A percentile compares a stretch with the other conserved stretches of the same genome.
Conservation (phyloP, 2,888 invertebrate genomes). For the Tenthredo livida region DNA sequence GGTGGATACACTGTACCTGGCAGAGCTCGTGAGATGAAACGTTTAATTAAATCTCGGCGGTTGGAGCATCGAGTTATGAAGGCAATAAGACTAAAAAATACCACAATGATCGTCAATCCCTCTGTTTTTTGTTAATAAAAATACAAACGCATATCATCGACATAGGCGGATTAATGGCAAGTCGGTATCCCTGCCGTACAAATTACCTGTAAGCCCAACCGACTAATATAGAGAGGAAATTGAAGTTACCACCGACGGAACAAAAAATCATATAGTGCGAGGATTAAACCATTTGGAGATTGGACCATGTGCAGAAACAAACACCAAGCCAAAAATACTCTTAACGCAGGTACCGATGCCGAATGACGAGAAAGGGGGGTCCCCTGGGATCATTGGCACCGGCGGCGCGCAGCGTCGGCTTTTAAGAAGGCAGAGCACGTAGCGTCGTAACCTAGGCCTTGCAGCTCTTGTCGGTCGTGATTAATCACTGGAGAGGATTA, state of each 20-base stretch:
- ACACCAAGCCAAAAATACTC: neutral
- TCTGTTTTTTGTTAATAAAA: neutral
- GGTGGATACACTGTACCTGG: neutral
- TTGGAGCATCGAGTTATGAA: conserved; percentile 36
- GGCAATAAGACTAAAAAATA: neutral
- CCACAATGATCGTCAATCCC: conserved; percentile 23
- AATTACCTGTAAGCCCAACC: neutral
- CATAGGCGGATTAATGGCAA: neutral
- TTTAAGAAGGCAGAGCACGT: conserved; percentile 50
- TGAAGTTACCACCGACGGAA: neutral
- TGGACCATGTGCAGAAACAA: neutral
- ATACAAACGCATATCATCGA: neutral
- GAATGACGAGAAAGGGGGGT: conserved; percentile 37
- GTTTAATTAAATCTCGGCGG: conserved; percentile 46
- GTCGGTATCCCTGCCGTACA: neutral
- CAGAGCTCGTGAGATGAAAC: conserved; percentile 8
- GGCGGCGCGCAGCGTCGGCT: conserved; percentile 43
- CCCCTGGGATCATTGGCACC: conserved; percentile 52
- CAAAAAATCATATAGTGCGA: neutral
- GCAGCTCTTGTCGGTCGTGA: conserved; percentile 53
- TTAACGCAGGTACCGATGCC: conserved; percentile 26
- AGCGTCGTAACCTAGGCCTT: conserved; percentile 55
- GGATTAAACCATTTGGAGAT: conserved; percentile 22
- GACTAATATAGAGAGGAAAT: neutral
- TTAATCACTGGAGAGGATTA: conserved; percentile 53